phyloP scores from a whole-genome alignment of 2,888 invertebrate genomes.

The Cantharis nigra region DNA sequence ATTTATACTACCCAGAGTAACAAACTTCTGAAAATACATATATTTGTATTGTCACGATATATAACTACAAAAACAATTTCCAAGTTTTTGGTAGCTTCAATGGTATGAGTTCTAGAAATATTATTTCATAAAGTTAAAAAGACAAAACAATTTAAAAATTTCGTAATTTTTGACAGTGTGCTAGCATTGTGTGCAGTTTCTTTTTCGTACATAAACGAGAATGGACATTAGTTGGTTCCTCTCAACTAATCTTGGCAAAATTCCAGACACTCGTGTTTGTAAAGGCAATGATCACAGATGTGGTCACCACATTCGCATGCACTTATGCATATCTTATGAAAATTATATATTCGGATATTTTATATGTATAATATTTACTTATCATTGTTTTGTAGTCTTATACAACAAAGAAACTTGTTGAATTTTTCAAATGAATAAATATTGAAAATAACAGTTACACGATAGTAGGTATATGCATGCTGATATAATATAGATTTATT shows the following conservation, averaged over 20 bases:
- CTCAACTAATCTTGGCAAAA: conserved; percentile 23
- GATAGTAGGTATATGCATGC: no score
- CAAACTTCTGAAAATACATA: background rate
- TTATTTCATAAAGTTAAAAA: background rate
- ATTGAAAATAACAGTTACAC: no score
- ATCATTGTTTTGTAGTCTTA: background rate
- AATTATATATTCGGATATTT: background rate
- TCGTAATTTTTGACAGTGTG: background rate
- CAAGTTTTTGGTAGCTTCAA: background rate
- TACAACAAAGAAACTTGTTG: background rate
- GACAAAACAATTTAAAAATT: background rate
- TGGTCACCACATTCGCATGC: conserved; percentile 16
- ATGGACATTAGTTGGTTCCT: conserved; percentile 22
- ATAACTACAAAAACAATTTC: background rate
- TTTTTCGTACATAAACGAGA: conserved; percentile 17
- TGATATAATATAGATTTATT: background rate
- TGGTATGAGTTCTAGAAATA: background rate
- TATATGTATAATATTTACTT: background rate
- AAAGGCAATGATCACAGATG: conserved; percentile 25
- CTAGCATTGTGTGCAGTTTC: background rate
- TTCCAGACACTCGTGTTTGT: conserved; percentile 20
- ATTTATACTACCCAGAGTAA: background rate
- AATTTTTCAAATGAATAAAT: background rate
- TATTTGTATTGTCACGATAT: background rate
- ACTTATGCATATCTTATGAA: background rate